phyloP scores from a whole-genome alignment of 2,797 vertebrate species.

The Fratercula arctica region DNA sequence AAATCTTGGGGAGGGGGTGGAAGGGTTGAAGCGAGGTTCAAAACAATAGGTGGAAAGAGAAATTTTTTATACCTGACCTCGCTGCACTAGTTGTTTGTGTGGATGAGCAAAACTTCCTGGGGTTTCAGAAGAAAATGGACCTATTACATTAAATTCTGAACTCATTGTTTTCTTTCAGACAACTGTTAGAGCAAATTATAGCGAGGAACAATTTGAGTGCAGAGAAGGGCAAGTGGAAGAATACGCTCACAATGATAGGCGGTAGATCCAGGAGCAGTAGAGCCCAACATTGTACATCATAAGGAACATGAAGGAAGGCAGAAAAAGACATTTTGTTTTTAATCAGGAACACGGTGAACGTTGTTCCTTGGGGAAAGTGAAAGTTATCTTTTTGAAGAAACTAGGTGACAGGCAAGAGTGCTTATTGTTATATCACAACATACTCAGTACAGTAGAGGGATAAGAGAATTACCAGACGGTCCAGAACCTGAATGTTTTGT shows the following conservation, averaged over 20 bases:
- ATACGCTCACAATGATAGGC: accelerated
- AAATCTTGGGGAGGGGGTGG: neutral
- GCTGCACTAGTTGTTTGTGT: neutral
- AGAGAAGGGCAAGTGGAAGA: neutral
- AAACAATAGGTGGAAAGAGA: neutral
- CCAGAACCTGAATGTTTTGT: neutral
- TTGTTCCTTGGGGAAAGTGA: neutral
- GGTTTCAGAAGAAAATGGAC: neutral
- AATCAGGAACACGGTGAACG: neutral
- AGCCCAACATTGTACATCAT: neutral
- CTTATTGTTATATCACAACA: neutral
- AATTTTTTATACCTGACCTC: neutral
- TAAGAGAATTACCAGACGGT: neutral
- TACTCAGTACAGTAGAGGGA: neutral
- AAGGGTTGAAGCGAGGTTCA: neutral
- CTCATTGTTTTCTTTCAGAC: neutral
- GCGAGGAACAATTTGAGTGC: neutral
- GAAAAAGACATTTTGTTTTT: slow-evolving; percentile 23
- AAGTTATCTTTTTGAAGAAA: neutral
- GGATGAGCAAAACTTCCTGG: neutral
- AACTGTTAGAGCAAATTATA: neutral
- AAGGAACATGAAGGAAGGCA: neutral
- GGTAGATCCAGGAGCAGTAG: neutral
- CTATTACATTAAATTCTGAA: neutral
- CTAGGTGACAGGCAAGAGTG: neutral